phyloP scores from a whole-genome alignment of 2,113 vertebrate species.

The Bujurquina vittata region DNA sequence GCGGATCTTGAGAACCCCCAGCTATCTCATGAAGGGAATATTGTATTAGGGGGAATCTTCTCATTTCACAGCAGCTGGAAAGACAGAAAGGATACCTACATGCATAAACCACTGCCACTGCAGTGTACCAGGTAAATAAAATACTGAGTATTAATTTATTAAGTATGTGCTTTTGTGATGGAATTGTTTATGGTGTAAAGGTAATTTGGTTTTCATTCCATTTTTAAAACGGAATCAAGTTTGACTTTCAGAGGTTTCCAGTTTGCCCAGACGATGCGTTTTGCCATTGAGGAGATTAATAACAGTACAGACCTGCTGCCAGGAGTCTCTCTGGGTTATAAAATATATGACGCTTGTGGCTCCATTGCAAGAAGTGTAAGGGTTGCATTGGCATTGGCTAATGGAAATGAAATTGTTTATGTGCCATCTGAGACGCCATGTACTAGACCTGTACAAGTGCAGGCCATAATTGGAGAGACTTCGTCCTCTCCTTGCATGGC shows the following conservation, averaged over 20 bases:
- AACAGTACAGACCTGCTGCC: constrained; percentile 76
- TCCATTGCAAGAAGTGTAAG: constrained; percentile 65
- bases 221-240: constrained; percentile 37
- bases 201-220: not conserved
- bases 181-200: not conserved
- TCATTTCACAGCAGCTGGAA: constrained; percentile 72
- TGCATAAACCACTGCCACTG: constrained; percentile 32
- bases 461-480: constrained; percentile 72
- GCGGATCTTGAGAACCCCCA: constrained; percentile 63
- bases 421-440: constrained; percentile 33
- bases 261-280: constrained; percentile 76
- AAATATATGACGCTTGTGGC: constrained; percentile 76
- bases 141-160: rapidly evolving
- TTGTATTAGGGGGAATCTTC: constrained; percentile 73
- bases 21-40: constrained; percentile 67
- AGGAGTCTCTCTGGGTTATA: constrained; percentile 75
- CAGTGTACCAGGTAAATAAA: constrained; percentile 70
- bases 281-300: constrained; percentile 81
- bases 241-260: constrained; percentile 78
- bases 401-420: constrained; percentile 50
- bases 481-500: constrained; percentile 74
- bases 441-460: constrained; percentile 64
- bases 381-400: constrained; percentile 64
- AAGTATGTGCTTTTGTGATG: not conserved
- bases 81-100: not conserved